A percentile compares a stretch with the other conserved stretches of the same genome.
Conservation (phyloP, 1,140 invertebrate species). For the Chrysoperla carnea region DNA sequence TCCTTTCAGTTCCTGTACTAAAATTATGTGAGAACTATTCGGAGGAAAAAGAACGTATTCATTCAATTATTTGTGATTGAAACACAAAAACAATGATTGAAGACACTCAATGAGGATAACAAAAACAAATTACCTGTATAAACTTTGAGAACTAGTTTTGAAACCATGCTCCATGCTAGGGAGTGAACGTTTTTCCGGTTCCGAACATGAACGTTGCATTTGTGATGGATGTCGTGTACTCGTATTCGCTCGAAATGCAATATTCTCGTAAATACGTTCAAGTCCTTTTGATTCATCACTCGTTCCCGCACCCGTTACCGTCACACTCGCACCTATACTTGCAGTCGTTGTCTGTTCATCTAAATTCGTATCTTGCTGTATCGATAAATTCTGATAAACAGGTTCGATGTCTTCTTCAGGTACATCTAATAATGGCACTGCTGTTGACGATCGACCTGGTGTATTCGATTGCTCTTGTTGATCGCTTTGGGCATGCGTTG, state of each 20-base stretch:
- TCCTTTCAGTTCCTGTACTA: too few relatives aligned
- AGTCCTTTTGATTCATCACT: neutral
- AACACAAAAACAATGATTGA: too few relatives aligned
- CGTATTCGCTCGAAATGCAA: neutral
- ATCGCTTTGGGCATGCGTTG: too few relatives aligned
- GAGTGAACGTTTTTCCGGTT: neutral
- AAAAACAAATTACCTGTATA: neutral
- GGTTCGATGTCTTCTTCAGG: too few relatives aligned
- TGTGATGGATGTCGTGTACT: neutral
- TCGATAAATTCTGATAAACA: neutral
- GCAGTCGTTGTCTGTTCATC: neutral
- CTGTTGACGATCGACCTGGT: too few relatives aligned
- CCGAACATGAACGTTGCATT: neutral
- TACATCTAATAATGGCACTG: too few relatives aligned
- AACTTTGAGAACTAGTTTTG: neutral
- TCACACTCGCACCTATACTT: too few relatives aligned
- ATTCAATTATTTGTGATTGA: too few relatives aligned
- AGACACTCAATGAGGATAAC: neutral
- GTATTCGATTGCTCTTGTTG: too few relatives aligned
- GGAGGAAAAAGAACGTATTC: too few relatives aligned
- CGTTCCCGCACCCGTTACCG: neutral
- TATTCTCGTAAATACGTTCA: neutral
- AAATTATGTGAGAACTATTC: too few relatives aligned
- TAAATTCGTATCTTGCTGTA: neutral
- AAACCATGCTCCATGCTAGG: neutral